Base-by-base conservation (phyloP, 2,113 vertebrate genomes). In the Chamaetylas fuelleborni region DNA sequence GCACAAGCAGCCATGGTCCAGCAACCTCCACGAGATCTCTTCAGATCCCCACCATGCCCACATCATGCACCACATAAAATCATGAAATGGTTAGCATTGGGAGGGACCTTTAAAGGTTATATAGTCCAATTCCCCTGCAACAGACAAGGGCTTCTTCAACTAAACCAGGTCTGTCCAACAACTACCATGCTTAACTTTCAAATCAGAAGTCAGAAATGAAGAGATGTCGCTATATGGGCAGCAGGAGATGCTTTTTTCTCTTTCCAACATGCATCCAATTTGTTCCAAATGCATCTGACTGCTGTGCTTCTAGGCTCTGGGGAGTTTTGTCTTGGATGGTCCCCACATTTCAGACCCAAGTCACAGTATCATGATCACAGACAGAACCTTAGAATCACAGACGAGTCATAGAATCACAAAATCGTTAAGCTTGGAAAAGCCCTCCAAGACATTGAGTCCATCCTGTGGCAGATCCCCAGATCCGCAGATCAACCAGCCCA, bases 201-300 rank as follows among this genome's bases (percentile, higher is more conserved):
- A 84, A 65, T 7, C 53, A 43, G 18, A 84, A 28, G 22, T 31
- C 51, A 76, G 17, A 40, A 57, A 25, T 42, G 38, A 78, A 81
- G 34, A 57, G 28, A 9, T 36, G 81, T 14, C 33, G 26, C 31
- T 76, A 22, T 28, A 33, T 65, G 40, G 9, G n/a, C 14, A 86
- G 26, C 5, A 62, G 17, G 3, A 61, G 20, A 26, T 47, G 8
- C 26, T 88, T 77, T 62, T 62, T 56, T 13, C 19, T 80, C 31
- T 51, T 40, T 57, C 40, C 38, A 61, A 0, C 3, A 29, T 28
- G 20, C 43, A 77, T 33, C 9, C 1, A 9, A 0, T 38, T 64
- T 56, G 24, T 47, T 42, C 23, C 67, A n/a, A 83, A 47, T 1
- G 2, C 13, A 74, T 50, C 33, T 72, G 48, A 24, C 28, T 14